Conservation (phyloP, 2,113 vertebrate genomes). For the Lagopus muta region DNA sequence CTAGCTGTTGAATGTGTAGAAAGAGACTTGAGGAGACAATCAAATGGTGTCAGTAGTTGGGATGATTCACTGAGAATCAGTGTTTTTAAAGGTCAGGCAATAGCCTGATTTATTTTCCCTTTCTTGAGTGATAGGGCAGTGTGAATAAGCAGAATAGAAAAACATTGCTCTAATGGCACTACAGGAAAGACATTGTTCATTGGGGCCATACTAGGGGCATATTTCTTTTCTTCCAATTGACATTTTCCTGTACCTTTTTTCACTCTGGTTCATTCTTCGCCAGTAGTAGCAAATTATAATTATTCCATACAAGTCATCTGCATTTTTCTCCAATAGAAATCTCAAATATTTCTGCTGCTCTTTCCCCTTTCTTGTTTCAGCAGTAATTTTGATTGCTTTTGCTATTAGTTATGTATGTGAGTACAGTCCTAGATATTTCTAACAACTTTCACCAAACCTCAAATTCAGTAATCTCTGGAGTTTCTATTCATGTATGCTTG, state of each 20-base stretch:
- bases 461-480: background rate
- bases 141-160: conserved; percentile 35
- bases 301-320: background rate
- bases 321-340: background rate
- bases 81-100: conserved; percentile 46
- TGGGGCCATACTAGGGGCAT: background rate
- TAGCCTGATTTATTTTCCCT: conserved; percentile 39
- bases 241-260: background rate
- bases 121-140: conserved; percentile 30
- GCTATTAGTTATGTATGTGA: background rate
- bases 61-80: conserved; percentile 26
- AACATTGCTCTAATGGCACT: background rate
- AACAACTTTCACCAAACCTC: background rate
- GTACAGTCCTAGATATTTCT: background rate
- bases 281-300: conserved; percentile 1
- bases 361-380: background rate
- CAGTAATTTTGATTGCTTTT: background rate
- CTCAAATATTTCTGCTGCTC: background rate
- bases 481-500: background rate
- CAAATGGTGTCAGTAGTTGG: background rate
- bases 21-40: background rate
- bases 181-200: background rate
- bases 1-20: background rate
- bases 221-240: conserved; percentile 1
- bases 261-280: background rate